Evolutionary conservation across 2,797 vertebrate genomes (phyloP).

Genomic region (Falco novaeseelandiae): DNA sequence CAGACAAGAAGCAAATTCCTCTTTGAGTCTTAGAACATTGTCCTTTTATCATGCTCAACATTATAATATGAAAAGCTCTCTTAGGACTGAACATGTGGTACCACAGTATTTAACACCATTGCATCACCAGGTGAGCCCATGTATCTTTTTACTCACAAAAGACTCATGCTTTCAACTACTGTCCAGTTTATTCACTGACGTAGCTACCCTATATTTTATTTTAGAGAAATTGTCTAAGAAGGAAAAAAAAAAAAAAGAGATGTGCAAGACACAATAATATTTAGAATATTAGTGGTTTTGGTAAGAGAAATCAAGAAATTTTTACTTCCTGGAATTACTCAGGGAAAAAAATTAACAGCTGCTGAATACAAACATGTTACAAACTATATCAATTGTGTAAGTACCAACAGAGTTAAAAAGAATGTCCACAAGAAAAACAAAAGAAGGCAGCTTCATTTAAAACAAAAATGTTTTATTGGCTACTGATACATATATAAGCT

Average conservation of each 20-base stretch:
- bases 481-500: background rate
- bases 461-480: background rate
- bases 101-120: background rate
- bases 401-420: background rate
- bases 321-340: background rate
- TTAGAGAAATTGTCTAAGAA: background rate
- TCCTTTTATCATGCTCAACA: background rate
- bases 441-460: background rate
- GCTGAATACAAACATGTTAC: background rate
- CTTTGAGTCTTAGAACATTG: background rate
- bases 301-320: background rate
- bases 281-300: background rate
- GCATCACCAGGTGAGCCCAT: background rate
- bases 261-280: background rate
- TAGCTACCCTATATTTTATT: background rate
- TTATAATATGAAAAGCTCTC: background rate
- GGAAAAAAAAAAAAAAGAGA: background rate
- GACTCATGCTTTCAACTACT: background rate
- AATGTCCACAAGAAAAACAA: background rate
- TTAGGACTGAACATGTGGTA: background rate
- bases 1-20: background rate
- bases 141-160: background rate
- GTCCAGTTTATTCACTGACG: background rate
- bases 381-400: background rate
- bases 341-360: background rate